A percentile compares a stretch with the other conserved stretches of the same genome.
phyloP scores from a whole-genome alignment of 2,888 invertebrate species.

The Hirudinaria manillensis region DNA sequence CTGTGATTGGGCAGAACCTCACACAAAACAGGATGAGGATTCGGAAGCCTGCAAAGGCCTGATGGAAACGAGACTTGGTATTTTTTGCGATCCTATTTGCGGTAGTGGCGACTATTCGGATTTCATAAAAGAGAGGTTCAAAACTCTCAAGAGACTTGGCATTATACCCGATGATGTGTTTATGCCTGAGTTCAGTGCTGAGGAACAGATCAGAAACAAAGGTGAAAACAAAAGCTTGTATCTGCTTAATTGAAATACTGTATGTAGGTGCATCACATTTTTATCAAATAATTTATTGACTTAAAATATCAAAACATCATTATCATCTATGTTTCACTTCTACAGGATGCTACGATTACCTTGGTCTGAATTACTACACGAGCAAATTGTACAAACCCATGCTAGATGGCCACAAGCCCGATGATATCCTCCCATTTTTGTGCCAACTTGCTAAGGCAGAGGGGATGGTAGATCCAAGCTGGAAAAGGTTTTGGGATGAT shows the following conservation, averaged over 20 bases:
- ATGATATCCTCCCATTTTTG: neutral
- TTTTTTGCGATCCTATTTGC: slow-evolving; percentile 48
- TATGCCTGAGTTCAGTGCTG: slow-evolving; percentile 46
- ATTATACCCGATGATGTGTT: slow-evolving; percentile 33
- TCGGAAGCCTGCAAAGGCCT: slow-evolving; percentile 33
- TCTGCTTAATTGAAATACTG: neutral
- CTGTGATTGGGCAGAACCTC: slow-evolving; percentile 37
- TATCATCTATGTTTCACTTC: no score
- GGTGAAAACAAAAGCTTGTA: neutral
- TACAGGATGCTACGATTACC: slow-evolving; percentile 64
- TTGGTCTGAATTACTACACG: slow-evolving; percentile 71
- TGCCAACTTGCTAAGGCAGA: neutral
- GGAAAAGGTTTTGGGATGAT: neutral
- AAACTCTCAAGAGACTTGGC: slow-evolving; percentile 14
- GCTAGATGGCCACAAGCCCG: neutral
- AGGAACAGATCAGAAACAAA: slow-evolving; percentile 1
- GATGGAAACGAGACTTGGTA: slow-evolving; percentile 43
- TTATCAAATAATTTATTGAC: no score
- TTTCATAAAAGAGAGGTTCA: slow-evolving; percentile 32
- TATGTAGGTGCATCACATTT: neutral
- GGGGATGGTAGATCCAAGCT: neutral
- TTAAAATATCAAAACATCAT: no score
- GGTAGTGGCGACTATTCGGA: slow-evolving; percentile 44
- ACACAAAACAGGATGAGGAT: slow-evolving; percentile 28
- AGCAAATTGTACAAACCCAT: slow-evolving; percentile 38